phyloP scores from a whole-genome alignment of 2,888 invertebrate genomes.

The Nymphalis c-album region DNA sequence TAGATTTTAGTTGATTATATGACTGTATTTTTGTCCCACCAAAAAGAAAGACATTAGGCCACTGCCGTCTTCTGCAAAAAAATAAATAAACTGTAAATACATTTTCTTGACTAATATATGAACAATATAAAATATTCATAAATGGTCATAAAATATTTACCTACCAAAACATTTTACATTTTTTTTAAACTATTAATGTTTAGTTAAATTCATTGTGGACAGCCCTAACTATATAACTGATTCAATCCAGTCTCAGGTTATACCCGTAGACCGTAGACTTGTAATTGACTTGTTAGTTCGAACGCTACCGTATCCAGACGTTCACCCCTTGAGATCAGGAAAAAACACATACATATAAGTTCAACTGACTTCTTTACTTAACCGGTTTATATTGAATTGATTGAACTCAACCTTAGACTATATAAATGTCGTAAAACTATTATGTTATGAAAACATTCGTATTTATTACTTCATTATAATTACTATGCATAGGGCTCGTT shows the following conservation, averaged over 20 bases:
- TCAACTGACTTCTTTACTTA: background rate
- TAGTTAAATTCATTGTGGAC: constrained; percentile 1
- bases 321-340: constrained; percentile 36
- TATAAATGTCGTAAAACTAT: background rate
- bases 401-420: background rate
- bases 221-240: constrained; percentile 32
- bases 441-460: background rate
- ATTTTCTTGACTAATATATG: too few species aligned
- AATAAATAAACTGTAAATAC: too few species aligned
- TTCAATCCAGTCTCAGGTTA: constrained; percentile 34
- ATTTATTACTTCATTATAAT: constrained; percentile 33
- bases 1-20: too few species aligned
- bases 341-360: background rate
- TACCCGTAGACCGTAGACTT: constrained; percentile 45
- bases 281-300: constrained; percentile 67
- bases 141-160: too few species aligned
- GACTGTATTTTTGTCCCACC: too few species aligned
- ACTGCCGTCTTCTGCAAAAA: too few species aligned
- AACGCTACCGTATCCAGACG: constrained; percentile 33
- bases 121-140: too few species aligned
- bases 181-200: too few species aligned
- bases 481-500: too few species aligned
- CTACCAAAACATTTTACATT: too few species aligned
- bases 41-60: too few species aligned
- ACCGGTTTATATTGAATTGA: background rate